Evolutionary conservation across 2,113 vertebrate species (phyloP), one percentile per base, ranked within the genome.

Genomic region (Corvus cornix): DNA sequence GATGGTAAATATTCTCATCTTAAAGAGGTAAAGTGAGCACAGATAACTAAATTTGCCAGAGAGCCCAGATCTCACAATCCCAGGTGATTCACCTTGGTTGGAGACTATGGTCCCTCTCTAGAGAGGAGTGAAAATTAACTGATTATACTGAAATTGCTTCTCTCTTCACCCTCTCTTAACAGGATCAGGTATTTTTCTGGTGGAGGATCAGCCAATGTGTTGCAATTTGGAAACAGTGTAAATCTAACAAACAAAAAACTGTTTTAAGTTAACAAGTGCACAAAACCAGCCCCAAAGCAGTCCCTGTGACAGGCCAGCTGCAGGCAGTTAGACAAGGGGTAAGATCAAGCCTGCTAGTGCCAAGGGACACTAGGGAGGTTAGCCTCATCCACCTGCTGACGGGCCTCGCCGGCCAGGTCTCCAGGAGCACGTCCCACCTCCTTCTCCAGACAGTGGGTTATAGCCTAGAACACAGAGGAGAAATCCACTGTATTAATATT

Each of bases 381-480:
- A 99, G 97, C 99, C 99, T 99, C 99, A 99, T 98, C 99, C 99
- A 33, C 99, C 99, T 3, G 98, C 97, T 3, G 99, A 98, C 0
- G 99, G 98, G 1, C 99, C 99, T 92, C 99, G 98, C 93, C 99
- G 98, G n/a, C 98, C 98, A 2, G 99, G 99, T 95, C 99, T 98
- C 98, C 98, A 99, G 44, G 98, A 94, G 67, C 99, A 99, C 6
- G 98, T 93, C 30, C 99, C 98, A 5, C 99, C 99, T 64, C 98
- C 99, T 88, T 98, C 98, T 58, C 99, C 99, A 44, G 97, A 98
- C 97, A 99, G 91, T 6, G 99, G 99, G 92, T 98, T 99, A 84
- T 99, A 99, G 91, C 98, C 99, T 99, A 48, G 23, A 70, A 2
- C 1, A 94, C n/a, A 97, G 44, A 96, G 39, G 19, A 93, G 35